Percentiles rank a stretch among this genome's conserved stretches.
Evolutionary conservation across 2,113 vertebrate genomes (phyloP).

Genomic region (Albula glossodonta): DNA sequence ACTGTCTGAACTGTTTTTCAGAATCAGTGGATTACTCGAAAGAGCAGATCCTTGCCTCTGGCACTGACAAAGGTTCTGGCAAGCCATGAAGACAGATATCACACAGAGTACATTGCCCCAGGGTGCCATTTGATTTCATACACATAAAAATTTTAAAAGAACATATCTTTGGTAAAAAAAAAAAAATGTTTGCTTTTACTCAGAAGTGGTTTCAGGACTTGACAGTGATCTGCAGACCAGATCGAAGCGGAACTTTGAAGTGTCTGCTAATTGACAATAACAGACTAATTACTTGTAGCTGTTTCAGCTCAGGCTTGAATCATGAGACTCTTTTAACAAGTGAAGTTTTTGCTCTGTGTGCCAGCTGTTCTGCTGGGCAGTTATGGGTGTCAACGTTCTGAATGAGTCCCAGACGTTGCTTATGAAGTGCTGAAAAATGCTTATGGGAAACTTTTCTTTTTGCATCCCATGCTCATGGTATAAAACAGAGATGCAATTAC

Average conservation of each 20-base stretch:
- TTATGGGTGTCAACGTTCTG: neutral
- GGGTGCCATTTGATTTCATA: slow-evolving; percentile 24
- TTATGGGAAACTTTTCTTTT: neutral
- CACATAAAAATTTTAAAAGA: neutral
- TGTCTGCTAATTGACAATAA: neutral
- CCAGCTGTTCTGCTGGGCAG: neutral
- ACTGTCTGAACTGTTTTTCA: neutral
- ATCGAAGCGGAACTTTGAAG: neutral
- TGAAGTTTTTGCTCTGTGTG: neutral
- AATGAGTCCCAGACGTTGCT: neutral
- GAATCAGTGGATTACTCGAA: neutral
- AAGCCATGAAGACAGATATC: slow-evolving; percentile 2
- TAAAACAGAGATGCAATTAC: neutral
- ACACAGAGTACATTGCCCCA: slow-evolving; percentile 20
- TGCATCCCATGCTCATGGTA: neutral
- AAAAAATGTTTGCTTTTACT: neutral
- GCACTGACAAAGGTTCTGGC: slow-evolving; percentile 28
- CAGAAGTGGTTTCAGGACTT: neutral
- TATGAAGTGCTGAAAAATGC: neutral
- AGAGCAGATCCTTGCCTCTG: neutral
- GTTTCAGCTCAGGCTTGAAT: neutral
- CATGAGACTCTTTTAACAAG: too few species aligned
- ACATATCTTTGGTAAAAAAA: neutral
- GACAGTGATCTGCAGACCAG: neutral
- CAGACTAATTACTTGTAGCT: neutral